Base-by-base conservation (phyloP, 2,888 invertebrate species). In the Branchinecta sandiegonensis region DNA sequence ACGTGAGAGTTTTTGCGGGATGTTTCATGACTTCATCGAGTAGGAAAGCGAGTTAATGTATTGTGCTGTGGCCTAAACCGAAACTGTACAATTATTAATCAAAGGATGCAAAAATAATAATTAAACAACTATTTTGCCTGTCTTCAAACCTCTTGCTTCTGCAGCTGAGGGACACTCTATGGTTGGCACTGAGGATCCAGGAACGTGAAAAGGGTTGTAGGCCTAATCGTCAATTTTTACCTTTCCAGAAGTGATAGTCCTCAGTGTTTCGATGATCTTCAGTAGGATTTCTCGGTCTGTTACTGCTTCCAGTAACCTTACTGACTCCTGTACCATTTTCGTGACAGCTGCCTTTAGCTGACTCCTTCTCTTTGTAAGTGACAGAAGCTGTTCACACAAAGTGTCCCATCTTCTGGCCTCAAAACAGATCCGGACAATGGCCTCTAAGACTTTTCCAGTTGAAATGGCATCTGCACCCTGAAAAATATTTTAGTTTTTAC, bases 291-390 rank as follows among this genome's bases (percentile, higher is more conserved):
- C 93, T 77, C 91, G 89, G 74, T 89, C 89, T 0, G 94, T 91
- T 17, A 91, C 90, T 78, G 93, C 86, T 74, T 95, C 94, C 1
- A 97, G 90, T 76, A 94, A 96, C 65, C 85, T 86, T 76, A 86
- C 93, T 75, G 94, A 94, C 79, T 96, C 93, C 78, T 95, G 94
- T 70, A 97, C 90, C 92, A 93, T 92, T 83, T 90, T 95, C 0
- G 92, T 91, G 3, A 97, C 94, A 1, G 96, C 94, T 79, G 93
- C 89, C 78, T 99, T 99, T 13, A 99, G 83, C 77, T 99, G 96
- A 46, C 95, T 93, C 68, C 95, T 85, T 74, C 96, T 85, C 77
- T 97, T 96, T 1, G 94, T 91, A 69, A 99, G 79, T 56, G 92
- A 78, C 11, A 90, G 83, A 74, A 97, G 89, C 76, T 94, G 90